Evolutionary conservation across 1,140 invertebrate species (phyloP), one percentile per base, ranked within the genome.

Genomic region (Sarcophaga peregrina): DNA sequence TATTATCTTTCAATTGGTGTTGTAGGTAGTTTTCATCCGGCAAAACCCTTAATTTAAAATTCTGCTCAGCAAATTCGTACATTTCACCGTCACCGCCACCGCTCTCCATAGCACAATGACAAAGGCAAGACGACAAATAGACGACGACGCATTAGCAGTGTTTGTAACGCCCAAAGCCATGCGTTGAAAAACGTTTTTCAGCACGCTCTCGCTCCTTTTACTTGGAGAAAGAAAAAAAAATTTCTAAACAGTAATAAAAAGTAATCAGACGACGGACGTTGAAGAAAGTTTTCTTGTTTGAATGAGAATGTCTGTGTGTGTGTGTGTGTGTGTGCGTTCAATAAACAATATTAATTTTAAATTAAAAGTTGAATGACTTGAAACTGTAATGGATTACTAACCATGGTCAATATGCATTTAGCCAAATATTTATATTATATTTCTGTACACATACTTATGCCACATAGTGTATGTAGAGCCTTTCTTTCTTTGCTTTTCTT

Each of bases 31-130:
- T 68, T 58, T 68, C 82, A 83, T 78, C 54, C 82, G 82, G 82
- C 82, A 83, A 83, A 68, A 62, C 82, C 82, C 80, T 76, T 78
- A 78, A 83, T 78, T 83, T 78, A 78, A 75, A 62, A 83, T 83
- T 83, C 82, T 75, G 82, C 82, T 83, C 82, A 83, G 82, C 75
- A 62, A 83, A 62, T 78, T 62, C 74, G 46, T 37, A 37, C 25
- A 37, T 75, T 82, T 78, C 75, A 78, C 75, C 75, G 50, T 17
- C 46, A 78, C 7, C 47, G 15, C n/a, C 17, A 13, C 54, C 54
- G 9, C n/a, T n/a, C 74, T 48, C 9, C 74, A 47, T 45, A 46
- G 20, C 74, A 47, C 73, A 76, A 20, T 10, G 15, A 11, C 74
- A 76, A 76, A 46, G 17, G n/a, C 54, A 58, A 58, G n/a, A n/a